Percentiles rank a stretch among this genome's conserved stretches.
Evolutionary conservation across 2,113 vertebrate genomes (phyloP).

Genomic region (Mesocricetus auratus): DNA sequence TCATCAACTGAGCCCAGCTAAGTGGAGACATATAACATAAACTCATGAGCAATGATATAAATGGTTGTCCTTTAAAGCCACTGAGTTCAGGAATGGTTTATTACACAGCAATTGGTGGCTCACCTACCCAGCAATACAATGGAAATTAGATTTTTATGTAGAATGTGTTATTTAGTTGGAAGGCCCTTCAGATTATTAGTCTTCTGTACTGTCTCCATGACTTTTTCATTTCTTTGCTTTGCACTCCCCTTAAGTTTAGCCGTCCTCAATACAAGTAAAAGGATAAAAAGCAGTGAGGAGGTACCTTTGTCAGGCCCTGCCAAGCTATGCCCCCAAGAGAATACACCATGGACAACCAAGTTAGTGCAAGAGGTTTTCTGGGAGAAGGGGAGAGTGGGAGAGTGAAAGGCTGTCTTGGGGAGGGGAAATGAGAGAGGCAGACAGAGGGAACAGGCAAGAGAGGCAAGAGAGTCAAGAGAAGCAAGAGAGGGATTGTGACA

Average conservation of each 20-base stretch:
- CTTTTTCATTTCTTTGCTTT: conserved; percentile 36
- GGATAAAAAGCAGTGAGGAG: too few relatives aligned
- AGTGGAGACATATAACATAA: not conserved
- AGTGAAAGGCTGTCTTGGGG: too few relatives aligned
- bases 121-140: not conserved
- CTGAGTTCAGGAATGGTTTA: not conserved
- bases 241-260: not conserved
- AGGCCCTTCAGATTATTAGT: conserved; percentile 36
- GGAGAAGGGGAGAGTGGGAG: too few relatives aligned
- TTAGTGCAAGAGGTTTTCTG: too few relatives aligned
- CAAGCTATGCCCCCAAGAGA: too few relatives aligned
- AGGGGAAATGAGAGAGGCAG: too few relatives aligned
- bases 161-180: not conserved
- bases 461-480: too few relatives aligned
- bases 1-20: not conserved
- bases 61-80: conserved; percentile 24
- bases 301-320: too few relatives aligned
- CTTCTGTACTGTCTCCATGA: conserved; percentile 1
- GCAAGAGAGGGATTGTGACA: too few relatives aligned
- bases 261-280: not conserved
- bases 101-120: conserved; percentile 29
- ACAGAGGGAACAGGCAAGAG: too few relatives aligned
- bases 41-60: conserved; percentile 38
- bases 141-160: conserved; percentile 29
- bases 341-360: too few relatives aligned